Evolutionary conservation across 2,113 vertebrate genomes (phyloP), one percentile per base, ranked within the genome.

Genomic region (Pachypanchax playfairii): DNA sequence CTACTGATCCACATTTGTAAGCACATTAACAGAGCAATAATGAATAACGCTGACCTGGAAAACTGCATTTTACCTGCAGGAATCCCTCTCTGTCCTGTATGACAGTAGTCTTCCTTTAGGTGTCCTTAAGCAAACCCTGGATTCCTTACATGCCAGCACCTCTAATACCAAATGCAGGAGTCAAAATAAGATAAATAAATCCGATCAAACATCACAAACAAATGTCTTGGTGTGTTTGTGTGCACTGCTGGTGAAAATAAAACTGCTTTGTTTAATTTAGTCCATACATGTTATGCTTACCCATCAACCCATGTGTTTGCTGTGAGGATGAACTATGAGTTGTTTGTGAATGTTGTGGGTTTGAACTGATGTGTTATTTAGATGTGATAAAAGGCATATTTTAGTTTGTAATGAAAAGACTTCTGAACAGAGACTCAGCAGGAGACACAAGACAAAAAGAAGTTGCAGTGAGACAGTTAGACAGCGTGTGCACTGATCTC

Each of bases 381-480:
- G 18, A 55, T 73, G 50, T 48, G 69, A 72, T 67, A 55, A 67
- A 81, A 76, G 36, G 39, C 70, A 66, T 78, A 65, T 43, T 67
- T 70, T 66, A 47, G 55, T 50, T 18, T 65, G 63, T 73, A 75
- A 72, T 48, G 70, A 85, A 73, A 70, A 65, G 48, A 76, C 63
- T 70, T 46, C 49, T 33, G 52, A 65, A 60, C 55, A 69, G 49
- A 22, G 41, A 33, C 69, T 33, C 79, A 67, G 74, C 69, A 15
- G 69, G 73, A 62, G 61, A 38, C 9, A 18, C 11, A 36, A 66
- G 51, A 56, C 36, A 21, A 24, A 75, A 21, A 42, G 21, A 53
- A 29, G 29, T 48, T 68, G 64, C 38, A 42, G 25, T 1, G 50
- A 42, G 35, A 28, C 17, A 9, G 26, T 29, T 54, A 26, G 55